Evolutionary conservation across 2,797 vertebrate species (phyloP), one percentile per base, ranked within the genome.

Genomic region (Esox masquinongy): DNA sequence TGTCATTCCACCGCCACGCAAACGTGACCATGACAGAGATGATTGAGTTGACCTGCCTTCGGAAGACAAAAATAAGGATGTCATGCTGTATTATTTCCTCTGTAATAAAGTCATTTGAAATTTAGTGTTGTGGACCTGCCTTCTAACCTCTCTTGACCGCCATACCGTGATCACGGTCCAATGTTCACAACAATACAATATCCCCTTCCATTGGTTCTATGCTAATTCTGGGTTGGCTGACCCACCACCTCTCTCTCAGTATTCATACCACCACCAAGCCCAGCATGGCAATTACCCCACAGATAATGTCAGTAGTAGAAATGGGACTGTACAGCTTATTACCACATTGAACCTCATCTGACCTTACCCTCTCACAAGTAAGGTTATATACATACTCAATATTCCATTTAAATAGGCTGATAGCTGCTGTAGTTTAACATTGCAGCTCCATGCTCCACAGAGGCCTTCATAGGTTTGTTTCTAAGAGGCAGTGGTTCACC

Each of bases 321-420:
- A 59, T 83, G 78, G 79, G 84, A 85, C 75, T 72, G 63, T 69
- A 73, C 68, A 77, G 82, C 82, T 86, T 86, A 87, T 90, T 88
- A 88, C 77, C 80, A 77, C 88, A 74, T 72, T 85, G 84, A 91
- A 87, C 88, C 85, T 77, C 81, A 83, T 84, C 86, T 76, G 76
- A 81, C 87, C 86, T 89, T 88, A 88, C 84, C 88, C 82, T 89
- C 82, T 76, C 74, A 73, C 56, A 71, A 74, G 75, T 85, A 81
- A 90, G 91, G 91, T 92, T 90, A 91, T 86, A 91, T 86, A 67
- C 85, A 91, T 85, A 88, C 87, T 90, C 80, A 90, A 88, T 88
- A 87, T 84, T 88, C 84, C 87, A 90, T 92, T 89, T 84, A 88
- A 90, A 85, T 82, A 64, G 81, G 80, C 83, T 91, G 88, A 92